A percentile compares a stretch with the other conserved stretches of the same genome.
Conservation (phyloP, 64 coral and sea anemone species). For the Porites australiensis region DNA sequence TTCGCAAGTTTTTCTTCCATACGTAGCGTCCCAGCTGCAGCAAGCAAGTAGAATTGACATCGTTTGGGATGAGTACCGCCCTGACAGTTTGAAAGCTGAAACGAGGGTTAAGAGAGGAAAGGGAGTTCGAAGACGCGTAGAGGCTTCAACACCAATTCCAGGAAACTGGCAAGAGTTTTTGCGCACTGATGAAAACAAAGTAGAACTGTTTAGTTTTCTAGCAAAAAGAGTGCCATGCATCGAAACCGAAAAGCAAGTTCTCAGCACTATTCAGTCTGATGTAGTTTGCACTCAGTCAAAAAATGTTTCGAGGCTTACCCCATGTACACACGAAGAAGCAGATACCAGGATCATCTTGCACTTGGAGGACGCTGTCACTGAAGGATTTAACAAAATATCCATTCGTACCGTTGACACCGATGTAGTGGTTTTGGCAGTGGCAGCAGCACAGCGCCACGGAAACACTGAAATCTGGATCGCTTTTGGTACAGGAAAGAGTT, state of each 20-base stretch:
- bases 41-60: constrained; percentile 26
- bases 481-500: too few relatives aligned
- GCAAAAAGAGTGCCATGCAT: constrained; percentile 10
- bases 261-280: constrained; percentile 32
- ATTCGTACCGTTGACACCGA: constrained; percentile 30
- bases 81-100: constrained; percentile 30
- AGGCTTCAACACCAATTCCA: constrained; percentile 45
- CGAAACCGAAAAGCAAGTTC: constrained; percentile 52
- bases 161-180: constrained; percentile 79
- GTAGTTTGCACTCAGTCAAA: constrained; percentile 21
- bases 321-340: constrained; percentile 68
- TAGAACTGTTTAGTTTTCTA: constrained; percentile 68
- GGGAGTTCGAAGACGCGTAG: constrained; percentile 43
- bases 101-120: constrained; percentile 33
- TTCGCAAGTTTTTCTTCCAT: too few relatives aligned
- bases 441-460: too few relatives aligned
- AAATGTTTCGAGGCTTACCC: constrained; percentile 51
- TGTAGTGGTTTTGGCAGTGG: too few relatives aligned
- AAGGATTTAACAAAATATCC: constrained; percentile 45
- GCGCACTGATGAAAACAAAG: constrained; percentile 67
- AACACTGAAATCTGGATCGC: too few relatives aligned
- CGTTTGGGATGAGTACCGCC: constrained; percentile 3
- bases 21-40: constrained; percentile 37
- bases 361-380: constrained; percentile 42
- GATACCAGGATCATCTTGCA: constrained; percentile 58